Evolutionary conservation across 2,888 invertebrate species (phyloP), one percentile per base, ranked within the genome.

Genomic region (Clivina fossor): DNA sequence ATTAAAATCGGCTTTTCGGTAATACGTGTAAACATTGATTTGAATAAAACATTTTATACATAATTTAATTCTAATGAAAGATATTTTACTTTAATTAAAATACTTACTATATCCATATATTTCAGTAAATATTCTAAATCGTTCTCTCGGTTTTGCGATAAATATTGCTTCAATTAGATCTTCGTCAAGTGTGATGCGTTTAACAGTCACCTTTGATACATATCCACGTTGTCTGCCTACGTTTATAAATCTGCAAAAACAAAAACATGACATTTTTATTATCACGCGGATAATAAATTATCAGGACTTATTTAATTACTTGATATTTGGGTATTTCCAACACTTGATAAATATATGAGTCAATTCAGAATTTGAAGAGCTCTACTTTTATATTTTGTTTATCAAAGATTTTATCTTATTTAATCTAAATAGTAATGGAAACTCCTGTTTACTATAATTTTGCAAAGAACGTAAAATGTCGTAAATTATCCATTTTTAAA

Each of bases 21-120:
- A n/a, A n/a, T n/a, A n/a, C n/a, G n/a, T n/a, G n/a, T n/a, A n/a
- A n/a, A n/a, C n/a, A n/a, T n/a, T n/a, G n/a, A n/a, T n/a, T n/a
- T n/a, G n/a, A n/a, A n/a, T n/a, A n/a, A n/a, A n/a, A n/a, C n/a
- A n/a, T n/a, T n/a, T n/a, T n/a, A n/a, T n/a, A n/a, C n/a, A n/a
- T n/a, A n/a, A n/a, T n/a, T n/a, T n/a, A n/a, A n/a, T n/a, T n/a
- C n/a, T n/a, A n/a, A n/a, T n/a, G n/a, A n/a, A n/a, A n/a, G n/a
- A n/a, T n/a, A n/a, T n/a, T n/a, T n/a, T n/a, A n/a, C n/a, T n/a
- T n/a, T n/a, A 33, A 33, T 11, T 33, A 33, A 33, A 33, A 37
- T 15, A 37, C 18, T 37, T 37, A 37, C 37, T 18, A 37, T 37
- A 37, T 37, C 15, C 37, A 37, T 37, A 37, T 7, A 37, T 16